phyloP scores from a whole-genome alignment of 53 echinoderm and acorn worm genomes.

The Arbacia lixula region DNA sequence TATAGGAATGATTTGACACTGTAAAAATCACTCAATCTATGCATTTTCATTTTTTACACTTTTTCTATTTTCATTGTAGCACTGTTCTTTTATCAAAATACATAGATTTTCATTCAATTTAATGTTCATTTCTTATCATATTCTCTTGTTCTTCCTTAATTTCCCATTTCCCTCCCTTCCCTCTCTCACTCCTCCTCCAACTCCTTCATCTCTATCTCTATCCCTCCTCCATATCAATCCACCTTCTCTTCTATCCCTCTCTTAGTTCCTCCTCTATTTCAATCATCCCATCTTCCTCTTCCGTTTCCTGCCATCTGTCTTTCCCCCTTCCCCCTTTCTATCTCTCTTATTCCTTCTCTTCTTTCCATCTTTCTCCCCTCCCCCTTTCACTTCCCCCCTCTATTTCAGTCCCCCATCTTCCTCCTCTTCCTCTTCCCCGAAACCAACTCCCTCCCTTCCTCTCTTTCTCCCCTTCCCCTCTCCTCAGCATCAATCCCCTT shows the following conservation, averaged over 20 bases:
- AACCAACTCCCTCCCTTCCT: not conserved
- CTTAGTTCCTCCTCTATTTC: too few relatives aligned
- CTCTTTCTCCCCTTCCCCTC: not conserved
- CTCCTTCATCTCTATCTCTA: too few relatives aligned
- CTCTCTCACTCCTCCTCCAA: not conserved
- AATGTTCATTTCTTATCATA: not conserved
- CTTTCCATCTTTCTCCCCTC: not conserved
- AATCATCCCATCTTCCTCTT: not conserved
- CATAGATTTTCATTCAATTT: too few relatives aligned
- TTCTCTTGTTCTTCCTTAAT: not conserved
- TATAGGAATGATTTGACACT: not conserved
- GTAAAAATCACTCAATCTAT: not conserved
- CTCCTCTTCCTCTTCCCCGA: not conserved
- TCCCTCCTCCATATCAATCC: not conserved
- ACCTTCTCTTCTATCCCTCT: too few relatives aligned
- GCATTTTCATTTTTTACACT: not conserved
- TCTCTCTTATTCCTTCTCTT: not conserved
- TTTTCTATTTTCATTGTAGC: not conserved
- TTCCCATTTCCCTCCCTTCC: not conserved
- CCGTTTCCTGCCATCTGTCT: not conserved
- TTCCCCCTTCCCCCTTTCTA: not conserved
- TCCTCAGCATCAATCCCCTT: not conserved
- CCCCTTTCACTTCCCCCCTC: not conserved
- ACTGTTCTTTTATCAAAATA: not conserved
- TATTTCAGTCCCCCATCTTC: not conserved